Evolutionary conservation across 2,888 invertebrate genomes (phyloP).

Genomic region (Mechanitis messenoides): DNA sequence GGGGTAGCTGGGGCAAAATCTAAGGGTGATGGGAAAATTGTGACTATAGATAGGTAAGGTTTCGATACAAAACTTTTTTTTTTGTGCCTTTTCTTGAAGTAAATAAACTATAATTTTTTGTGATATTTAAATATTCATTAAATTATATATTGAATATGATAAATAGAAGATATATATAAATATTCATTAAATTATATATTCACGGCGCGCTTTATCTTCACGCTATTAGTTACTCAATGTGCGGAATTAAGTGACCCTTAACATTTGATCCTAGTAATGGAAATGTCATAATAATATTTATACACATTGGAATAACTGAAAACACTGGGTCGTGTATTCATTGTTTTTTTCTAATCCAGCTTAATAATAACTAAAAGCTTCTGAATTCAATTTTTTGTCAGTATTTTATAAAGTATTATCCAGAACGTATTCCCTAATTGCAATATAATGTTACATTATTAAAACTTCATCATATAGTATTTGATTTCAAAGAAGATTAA

Average conservation of each 20-base stretch:
- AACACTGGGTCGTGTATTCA: too few relatives aligned
- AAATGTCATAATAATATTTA: background rate
- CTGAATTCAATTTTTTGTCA: background rate
- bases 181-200: background rate
- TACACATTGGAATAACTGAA: too few relatives aligned
- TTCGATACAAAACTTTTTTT: too few relatives aligned
- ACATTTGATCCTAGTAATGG: background rate
- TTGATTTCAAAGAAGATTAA: background rate
- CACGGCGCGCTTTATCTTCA: background rate
- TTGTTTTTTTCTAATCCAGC: background rate
- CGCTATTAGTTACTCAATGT: background rate
- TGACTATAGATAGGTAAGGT: too few relatives aligned
- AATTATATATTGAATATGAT: too few relatives aligned
- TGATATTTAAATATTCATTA: too few relatives aligned
- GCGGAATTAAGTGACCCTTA: background rate
- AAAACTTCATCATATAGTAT: slow-evolving; percentile 28
- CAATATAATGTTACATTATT: slow-evolving; percentile 41
- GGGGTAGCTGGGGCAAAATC: too few relatives aligned
- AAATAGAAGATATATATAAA: too few relatives aligned
- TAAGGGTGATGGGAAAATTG: too few relatives aligned
- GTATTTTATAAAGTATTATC: too few relatives aligned
- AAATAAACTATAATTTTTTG: too few relatives aligned
- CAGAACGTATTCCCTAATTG: slow-evolving; percentile 30
- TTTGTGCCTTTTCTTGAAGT: too few relatives aligned
- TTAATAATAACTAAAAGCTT: background rate